phyloP scores from a whole-genome alignment of 2,113 vertebrate species.

The Mohoua ochrocephala region DNA sequence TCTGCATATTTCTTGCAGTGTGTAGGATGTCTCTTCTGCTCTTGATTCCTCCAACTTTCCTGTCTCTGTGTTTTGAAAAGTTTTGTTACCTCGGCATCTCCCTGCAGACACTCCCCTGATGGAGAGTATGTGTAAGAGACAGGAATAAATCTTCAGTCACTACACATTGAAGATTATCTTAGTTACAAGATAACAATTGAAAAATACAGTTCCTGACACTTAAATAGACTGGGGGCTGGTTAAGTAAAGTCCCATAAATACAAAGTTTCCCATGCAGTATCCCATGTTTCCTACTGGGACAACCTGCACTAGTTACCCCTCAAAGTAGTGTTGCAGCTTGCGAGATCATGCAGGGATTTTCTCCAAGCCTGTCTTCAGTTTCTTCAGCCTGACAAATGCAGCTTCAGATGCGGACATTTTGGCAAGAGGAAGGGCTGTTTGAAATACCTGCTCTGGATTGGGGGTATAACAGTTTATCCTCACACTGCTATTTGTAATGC shows the following conservation, averaged over 20 bases:
- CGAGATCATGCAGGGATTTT: not conserved
- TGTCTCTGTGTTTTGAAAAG: not conserved
- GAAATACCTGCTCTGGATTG: not conserved
- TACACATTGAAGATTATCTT: not conserved
- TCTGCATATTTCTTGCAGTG: not conserved
- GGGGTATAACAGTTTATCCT: not conserved
- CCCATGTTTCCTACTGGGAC: not conserved
- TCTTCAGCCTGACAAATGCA: not conserved
- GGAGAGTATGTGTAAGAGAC: not conserved
- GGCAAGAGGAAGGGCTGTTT: not conserved
- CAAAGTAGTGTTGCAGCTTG: not conserved
- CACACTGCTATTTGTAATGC: not conserved
- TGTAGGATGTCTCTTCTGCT: not conserved
- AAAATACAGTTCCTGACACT: not conserved
- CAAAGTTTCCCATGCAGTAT: not conserved
- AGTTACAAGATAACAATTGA: not conserved
- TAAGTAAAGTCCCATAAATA: not conserved
- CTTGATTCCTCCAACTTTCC: not conserved
- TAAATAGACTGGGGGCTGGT: not conserved
- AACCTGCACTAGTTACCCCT: not conserved
- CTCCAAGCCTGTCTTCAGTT: not conserved
- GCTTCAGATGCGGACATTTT: not conserved
- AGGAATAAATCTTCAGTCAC: not conserved
- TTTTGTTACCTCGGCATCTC: not conserved
- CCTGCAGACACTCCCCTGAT: not conserved